Evolutionary conservation across 2,888 invertebrate genomes (phyloP), one percentile per base, ranked within the genome.

Genomic region (Ecdyonurus torrentis): DNA sequence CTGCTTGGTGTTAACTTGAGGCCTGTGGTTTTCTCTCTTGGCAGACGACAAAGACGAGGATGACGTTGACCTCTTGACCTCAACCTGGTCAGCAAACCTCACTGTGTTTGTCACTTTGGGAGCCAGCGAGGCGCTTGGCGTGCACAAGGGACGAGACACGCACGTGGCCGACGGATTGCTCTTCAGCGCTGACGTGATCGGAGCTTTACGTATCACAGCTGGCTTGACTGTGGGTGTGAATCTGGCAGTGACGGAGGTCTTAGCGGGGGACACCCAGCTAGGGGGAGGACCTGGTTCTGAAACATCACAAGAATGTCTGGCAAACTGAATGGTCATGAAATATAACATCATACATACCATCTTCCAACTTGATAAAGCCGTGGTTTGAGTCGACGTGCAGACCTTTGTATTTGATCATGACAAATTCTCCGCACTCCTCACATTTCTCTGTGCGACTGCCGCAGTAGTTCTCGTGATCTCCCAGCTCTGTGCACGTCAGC

Each of bases 381-480:
- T 87, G 87, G 72, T 84, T 84, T 64, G 82, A 80, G 69, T 84
- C 83, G 64, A 79, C 70, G 67, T 85, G 84, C 66, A 82, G 72
- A 70, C 81, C 80, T 37, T 80, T 78, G 73, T 86, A 83, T 71
- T 84, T 84, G 70, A 82, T 78, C 84, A 86, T 85, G 65, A 87
- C 83, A 70, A 82, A 81, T 74, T 84, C 83, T 25, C 78, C 78
- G 73, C 87, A 87, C 52, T 81, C 83, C 1, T 77, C 71, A 72
- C 87, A 87, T 68, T 79, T 80, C 70, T 87, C 82, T 0, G 87
- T 87, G 66, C 87, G 78, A 60, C 82, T 80, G 1, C 87, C 87
- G 75, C 87, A 87, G 74, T 85, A 86, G 63, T 79, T 79, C 71
- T 83, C 80, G 73, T 87, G 87, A 0, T 79, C 77, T 0, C 79